Evolutionary conservation across 2,797 vertebrate species (phyloP), one percentile per base, ranked within the genome.

Genomic region (Poeciliopsis paucimaculata): DNA sequence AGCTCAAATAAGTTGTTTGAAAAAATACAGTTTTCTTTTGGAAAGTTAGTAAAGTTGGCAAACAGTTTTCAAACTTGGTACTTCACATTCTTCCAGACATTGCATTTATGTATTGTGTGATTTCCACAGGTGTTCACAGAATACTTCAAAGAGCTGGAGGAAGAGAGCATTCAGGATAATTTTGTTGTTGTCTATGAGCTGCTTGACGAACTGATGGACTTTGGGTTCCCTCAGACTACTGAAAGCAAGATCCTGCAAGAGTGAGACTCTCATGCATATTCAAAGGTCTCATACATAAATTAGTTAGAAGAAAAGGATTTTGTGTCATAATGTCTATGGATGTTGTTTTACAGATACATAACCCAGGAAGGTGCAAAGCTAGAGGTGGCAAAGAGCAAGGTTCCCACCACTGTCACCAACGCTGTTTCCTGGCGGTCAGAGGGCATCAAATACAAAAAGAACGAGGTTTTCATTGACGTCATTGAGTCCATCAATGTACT

Each of bases 161-260:
- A 98, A 89, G 97, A 98, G 84, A 98, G 97, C 82, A 96, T 98
- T 80, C 96, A 98, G 18, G 98, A 99, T 87, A 99, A 99, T 89
- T 99, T 99, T 79, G 98, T 99, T 84, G 96, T 98, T 0, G 95
- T 98, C 64, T 98, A 99, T 0, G 98, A 99, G 93, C 95, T 99
- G 46, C 93, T 99, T 88, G 98, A 99, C 2, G 98, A 99, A 85
- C 95, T 98, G 81, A 99, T 99, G 98, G 98, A 98, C 82, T 99
- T 99, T 1, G 98, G 98, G n/a, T 98, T 98, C 87, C 98, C 98
- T 0, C 98, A 99, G 92, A 98, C 97, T 10, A 99, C 98, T 0
- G 98, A 98, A 91, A 98, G 98, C 96, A 98, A 98, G 83, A 98
- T 99, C 90, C 93, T 99, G 13, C 98, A 98, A 87, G 98, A 98